Conservation (phyloP, 2,113 vertebrate species). For the Polypterus senegalus region DNA sequence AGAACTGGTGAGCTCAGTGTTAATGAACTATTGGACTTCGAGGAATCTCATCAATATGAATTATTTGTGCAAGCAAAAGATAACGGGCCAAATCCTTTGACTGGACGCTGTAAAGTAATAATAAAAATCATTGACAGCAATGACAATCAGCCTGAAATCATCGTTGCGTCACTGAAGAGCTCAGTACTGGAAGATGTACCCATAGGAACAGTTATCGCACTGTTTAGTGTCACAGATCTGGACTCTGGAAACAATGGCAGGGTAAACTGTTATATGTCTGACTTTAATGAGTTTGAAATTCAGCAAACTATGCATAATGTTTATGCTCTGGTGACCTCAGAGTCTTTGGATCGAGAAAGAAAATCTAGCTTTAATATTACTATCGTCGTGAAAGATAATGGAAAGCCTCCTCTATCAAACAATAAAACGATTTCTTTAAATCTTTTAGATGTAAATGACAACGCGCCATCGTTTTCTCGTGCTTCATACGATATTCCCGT, state of each 20-base stretch:
- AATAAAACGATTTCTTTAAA: too few species aligned
- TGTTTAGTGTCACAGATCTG: slow-evolving; percentile 36
- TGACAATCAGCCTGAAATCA: slow-evolving; percentile 42
- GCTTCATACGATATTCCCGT: too few species aligned
- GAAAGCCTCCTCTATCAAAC: too few species aligned
- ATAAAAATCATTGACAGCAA: slow-evolving; percentile 22
- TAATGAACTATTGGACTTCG: too few species aligned
- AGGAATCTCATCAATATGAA: too few species aligned
- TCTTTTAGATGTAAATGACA: too few species aligned
- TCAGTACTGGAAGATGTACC: slow-evolving; percentile 36
- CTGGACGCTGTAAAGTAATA: slow-evolving; percentile 38
- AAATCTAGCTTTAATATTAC: slow-evolving; percentile 25
- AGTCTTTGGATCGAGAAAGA: slow-evolving; percentile 29
- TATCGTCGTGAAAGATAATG: too few species aligned
- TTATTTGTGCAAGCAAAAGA: slow-evolving; percentile 38
- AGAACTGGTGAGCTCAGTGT: too few species aligned
- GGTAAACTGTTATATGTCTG: slow-evolving; percentile 23
- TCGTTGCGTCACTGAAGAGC: slow-evolving; percentile 42
- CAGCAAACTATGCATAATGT: slow-evolving; percentile 36
- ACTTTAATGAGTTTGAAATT: slow-evolving; percentile 20
- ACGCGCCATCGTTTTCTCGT: too few species aligned
- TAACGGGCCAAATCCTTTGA: slow-evolving; percentile 32
- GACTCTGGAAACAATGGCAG: slow-evolving; percentile 41
- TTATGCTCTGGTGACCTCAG: slow-evolving; percentile 33
- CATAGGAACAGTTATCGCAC: slow-evolving; percentile 39